Percentiles rank a stretch among this genome's conserved stretches.
Evolutionary conservation across 2,113 vertebrate species (phyloP).

Genomic region (Beaufortia kweichowensis): DNA sequence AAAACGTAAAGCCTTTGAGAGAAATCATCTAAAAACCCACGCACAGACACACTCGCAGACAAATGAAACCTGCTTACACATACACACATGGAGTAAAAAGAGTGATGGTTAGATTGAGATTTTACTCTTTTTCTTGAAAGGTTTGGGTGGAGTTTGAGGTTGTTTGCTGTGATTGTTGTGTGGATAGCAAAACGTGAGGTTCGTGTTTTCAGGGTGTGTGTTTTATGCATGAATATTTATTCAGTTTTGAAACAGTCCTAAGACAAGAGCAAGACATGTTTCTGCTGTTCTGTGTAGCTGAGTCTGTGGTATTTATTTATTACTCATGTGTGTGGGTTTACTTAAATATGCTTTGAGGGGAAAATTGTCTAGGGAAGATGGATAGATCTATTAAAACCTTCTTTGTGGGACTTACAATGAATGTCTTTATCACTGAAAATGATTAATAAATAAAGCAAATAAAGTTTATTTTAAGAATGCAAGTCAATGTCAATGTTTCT

Average conservation of each 20-base stretch:
- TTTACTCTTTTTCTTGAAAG: neutral
- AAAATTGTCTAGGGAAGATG: constrained; percentile 1
- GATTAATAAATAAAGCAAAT: no score
- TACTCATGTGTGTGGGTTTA: constrained; percentile 54
- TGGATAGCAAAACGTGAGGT: constrained; percentile 23
- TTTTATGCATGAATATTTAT: constrained; percentile 59
- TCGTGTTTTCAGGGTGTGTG: neutral
- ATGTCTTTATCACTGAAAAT: no score
- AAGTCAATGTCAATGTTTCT: no score
- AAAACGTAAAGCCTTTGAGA: neutral
- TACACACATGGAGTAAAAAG: neutral
- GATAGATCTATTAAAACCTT: neutral
- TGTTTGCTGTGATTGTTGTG: constrained; percentile 47
- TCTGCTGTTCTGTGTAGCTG: constrained; percentile 42
- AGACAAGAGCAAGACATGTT: constrained; percentile 59
- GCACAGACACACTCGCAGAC: neutral
- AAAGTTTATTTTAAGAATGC: neutral
- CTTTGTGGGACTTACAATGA: neutral
- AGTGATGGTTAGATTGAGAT: constrained; percentile 18
- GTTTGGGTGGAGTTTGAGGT: neutral
- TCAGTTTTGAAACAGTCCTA: constrained; percentile 67
- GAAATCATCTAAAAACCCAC: neutral
- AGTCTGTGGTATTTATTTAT: constrained; percentile 58
- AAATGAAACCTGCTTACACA: neutral
- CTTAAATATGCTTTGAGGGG: neutral